phyloP scores from a whole-genome alignment of 2,113 vertebrate species.

The Equus przewalskii region DNA sequence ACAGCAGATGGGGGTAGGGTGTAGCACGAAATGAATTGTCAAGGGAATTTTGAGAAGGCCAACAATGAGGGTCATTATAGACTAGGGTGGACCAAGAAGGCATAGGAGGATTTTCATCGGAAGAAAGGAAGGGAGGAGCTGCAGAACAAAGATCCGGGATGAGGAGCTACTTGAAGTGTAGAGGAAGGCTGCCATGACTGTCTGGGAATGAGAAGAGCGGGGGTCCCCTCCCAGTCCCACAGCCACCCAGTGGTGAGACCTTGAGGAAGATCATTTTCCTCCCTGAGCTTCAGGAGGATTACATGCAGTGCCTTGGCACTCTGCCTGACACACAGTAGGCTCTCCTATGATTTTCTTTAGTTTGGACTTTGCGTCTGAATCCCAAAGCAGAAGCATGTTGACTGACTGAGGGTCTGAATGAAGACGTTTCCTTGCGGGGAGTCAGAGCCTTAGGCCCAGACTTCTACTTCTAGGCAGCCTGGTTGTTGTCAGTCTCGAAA shows the following conservation, averaged over 20 bases:
- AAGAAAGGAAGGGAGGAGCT: neutral
- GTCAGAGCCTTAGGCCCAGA: neutral
- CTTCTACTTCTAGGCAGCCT: neutral
- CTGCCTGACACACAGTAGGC: neutral
- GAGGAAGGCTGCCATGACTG: neutral
- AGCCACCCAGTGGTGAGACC: neutral
- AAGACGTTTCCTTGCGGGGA: neutral
- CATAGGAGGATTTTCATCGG: neutral
- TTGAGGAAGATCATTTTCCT: neutral
- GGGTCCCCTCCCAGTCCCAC: neutral
- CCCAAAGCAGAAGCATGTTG: neutral
- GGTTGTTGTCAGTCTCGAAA: neutral
- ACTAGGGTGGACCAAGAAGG: neutral
- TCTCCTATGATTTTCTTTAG: neutral
- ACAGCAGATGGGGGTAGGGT: accelerated
- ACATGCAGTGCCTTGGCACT: neutral
- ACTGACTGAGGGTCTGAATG: neutral
- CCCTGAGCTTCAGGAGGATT: neutral
- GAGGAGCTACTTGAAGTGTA: neutral
- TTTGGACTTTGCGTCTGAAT: neutral
- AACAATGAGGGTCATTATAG: neutral
- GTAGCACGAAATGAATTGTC: neutral
- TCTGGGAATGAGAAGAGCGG: neutral
- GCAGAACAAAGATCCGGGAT: neutral
- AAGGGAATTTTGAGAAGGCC: neutral